These are phyloP conservation scores for Salvelinus sp. DNA, from an alignment of 2,113 vertebrate genomes.

Conservation along the genomic window DNA sequence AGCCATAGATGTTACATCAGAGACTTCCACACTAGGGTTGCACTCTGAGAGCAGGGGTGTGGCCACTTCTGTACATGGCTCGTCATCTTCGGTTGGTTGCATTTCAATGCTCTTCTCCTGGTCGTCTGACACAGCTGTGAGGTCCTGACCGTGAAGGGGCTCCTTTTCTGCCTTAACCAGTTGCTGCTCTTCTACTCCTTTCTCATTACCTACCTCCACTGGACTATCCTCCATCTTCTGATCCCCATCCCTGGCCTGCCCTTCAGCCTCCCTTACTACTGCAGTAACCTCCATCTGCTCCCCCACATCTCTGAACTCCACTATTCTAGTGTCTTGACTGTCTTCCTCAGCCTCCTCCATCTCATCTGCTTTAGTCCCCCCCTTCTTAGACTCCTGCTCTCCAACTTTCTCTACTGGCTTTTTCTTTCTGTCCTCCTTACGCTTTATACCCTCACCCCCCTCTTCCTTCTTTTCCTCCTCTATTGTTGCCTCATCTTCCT, in stretches of 20 bases:
- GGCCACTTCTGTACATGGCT: constrained; percentile 7
- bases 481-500: constrained; percentile 78
- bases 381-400: constrained; percentile 44
- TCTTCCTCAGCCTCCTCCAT: constrained; percentile 83
- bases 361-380: constrained; percentile 72
- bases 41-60: not conserved
- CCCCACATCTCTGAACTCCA: constrained; percentile 79
- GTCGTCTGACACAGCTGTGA: constrained; percentile 4
- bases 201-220: constrained; percentile 68
- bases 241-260: constrained; percentile 63
- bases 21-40: not conserved
- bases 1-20: not conserved
- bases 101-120: constrained; percentile 18
- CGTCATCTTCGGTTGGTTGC: constrained; percentile 2
- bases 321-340: constrained; percentile 80
- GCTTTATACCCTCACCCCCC: constrained; percentile 65
- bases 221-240: constrained; percentile 67
- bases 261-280: constrained; percentile 70
- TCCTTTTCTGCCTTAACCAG: not conserved
- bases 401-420: constrained; percentile 33
- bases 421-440: constrained; percentile 73
- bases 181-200: constrained; percentile 52
- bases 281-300: constrained; percentile 71
- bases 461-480: constrained; percentile 76
- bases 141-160: constrained; percentile 2